phyloP scores from a whole-genome alignment of 1,140 invertebrate genomes.

The Drosophila kanapiae region DNA sequence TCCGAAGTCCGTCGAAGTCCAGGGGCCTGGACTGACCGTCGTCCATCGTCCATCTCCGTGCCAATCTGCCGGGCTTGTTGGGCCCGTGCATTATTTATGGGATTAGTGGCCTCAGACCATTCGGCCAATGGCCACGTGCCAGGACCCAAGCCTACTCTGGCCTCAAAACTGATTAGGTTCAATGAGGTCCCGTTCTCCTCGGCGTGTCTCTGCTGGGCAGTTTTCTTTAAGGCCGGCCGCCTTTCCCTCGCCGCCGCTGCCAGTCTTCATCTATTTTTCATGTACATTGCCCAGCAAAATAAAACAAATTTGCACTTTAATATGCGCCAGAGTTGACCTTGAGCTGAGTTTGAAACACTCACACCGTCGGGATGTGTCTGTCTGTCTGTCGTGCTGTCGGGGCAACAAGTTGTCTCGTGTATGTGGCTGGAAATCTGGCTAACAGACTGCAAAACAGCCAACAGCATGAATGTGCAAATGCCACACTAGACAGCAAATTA shows the following conservation, averaged over 20 bases:
- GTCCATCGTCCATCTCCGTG: slow-evolving; percentile 14
- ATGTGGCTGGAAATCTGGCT: slow-evolving; percentile 59
- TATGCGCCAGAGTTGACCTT: slow-evolving; percentile 69
- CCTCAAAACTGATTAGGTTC: slow-evolving; percentile 80
- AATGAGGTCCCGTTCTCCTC: slow-evolving; percentile 61
- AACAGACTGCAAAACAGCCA: slow-evolving; percentile 50
- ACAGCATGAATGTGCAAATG: slow-evolving; percentile 38
- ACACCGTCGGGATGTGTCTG: slow-evolving; percentile 9
- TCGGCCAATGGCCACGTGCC: slow-evolving; percentile 67
- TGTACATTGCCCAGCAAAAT: slow-evolving; percentile 63
- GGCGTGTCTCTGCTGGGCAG: slow-evolving; percentile 37
- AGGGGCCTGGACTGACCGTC: not conserved
- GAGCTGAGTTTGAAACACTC: slow-evolving; percentile 41
- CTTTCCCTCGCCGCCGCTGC: not conserved
- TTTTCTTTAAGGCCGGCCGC: slow-evolving; percentile 18
- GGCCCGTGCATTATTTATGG: slow-evolving; percentile 74
- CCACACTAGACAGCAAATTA: slow-evolving; percentile 49
- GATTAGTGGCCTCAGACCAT: slow-evolving; percentile 69
- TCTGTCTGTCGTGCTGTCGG: slow-evolving; percentile 23
- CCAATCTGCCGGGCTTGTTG: slow-evolving; percentile 35
- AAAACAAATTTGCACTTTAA: slow-evolving; percentile 83
- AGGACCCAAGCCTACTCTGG: slow-evolving; percentile 56
- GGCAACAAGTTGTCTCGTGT: slow-evolving; percentile 71
- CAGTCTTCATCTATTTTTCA: slow-evolving; percentile 70
- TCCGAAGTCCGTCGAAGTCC: slow-evolving; percentile 2